phyloP scores from a whole-genome alignment of 2,888 invertebrate genomes.

The Drosophila colorata region DNA sequence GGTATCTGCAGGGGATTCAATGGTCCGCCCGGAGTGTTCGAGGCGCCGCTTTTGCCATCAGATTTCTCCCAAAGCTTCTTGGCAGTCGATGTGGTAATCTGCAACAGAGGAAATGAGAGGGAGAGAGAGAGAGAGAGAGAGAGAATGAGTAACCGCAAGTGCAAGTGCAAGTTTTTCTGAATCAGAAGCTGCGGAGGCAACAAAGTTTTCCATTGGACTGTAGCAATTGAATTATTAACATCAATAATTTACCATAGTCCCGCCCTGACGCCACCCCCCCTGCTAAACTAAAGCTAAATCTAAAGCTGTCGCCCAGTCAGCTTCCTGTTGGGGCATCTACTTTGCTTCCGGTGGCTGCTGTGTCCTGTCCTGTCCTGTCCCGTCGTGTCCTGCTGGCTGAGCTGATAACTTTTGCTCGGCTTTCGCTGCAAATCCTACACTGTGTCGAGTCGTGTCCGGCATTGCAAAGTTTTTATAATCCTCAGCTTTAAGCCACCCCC shows the following conservation, averaged over 20 bases:
- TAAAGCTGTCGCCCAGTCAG: background rate
- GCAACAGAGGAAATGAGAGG: too few species aligned
- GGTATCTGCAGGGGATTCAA: conserved; percentile 90
- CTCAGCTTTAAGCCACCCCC: conserved; percentile 29
- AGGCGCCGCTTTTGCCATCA: conserved; percentile 90
- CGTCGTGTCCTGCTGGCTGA: conserved; percentile 8
- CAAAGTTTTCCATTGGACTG: conserved; percentile 15
- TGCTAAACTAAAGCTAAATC: background rate
- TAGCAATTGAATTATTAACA: conserved; percentile 53
- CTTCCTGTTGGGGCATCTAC: conserved; percentile 21
- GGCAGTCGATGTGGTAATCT: conserved; percentile 97
- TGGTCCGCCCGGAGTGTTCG: conserved; percentile 87
- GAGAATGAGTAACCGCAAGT: background rate
- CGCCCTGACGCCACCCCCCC: background rate
- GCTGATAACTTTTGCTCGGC: conserved; percentile 46
- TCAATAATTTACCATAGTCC: conserved; percentile 50
- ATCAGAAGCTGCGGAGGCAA: conserved; percentile 9
- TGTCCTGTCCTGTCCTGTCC: conserved; percentile 1
- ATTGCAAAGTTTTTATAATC: conserved; percentile 44
- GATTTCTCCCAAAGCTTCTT: conserved; percentile 96
- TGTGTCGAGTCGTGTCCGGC: conserved; percentile 18
- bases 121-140: conserved; percentile 33
- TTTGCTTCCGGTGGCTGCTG: conserved; percentile 7
- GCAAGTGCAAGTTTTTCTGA: background rate
- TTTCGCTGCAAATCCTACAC: conserved; percentile 32